Evolutionary conservation across 2,888 invertebrate species (phyloP).

Genomic region (Galeruca laticollis): DNA sequence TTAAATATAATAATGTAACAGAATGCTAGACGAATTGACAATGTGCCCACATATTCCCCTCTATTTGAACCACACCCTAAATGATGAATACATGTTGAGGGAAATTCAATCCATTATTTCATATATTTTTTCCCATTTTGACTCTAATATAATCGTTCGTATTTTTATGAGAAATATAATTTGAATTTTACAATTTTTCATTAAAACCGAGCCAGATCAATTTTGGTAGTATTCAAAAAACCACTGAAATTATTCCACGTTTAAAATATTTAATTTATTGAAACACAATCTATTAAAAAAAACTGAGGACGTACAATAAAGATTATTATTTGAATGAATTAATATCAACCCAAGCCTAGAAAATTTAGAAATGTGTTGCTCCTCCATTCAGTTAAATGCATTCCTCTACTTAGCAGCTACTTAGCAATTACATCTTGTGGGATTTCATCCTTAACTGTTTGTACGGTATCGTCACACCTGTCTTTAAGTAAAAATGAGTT

Average conservation of each 20-base stretch:
- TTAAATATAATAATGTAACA: not conserved
- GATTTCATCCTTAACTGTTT: no score
- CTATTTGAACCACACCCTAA: slow-evolving; percentile 54
- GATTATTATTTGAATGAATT: not conserved
- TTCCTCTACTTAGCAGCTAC: no score
- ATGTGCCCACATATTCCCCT: slow-evolving; percentile 23
- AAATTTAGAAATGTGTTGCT: no score
- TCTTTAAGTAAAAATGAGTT: no score
- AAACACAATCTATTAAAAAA: not conserved
- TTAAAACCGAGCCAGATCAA: slow-evolving; percentile 13
- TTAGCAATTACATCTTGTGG: no score
- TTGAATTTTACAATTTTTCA: slow-evolving; percentile 27
- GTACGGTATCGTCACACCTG: no score
- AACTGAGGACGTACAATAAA: not conserved
- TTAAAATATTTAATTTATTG: not conserved
- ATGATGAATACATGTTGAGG: slow-evolving; percentile 55
- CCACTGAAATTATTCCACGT: not conserved
- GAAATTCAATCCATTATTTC: slow-evolving; percentile 52
- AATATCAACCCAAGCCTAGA: no score
- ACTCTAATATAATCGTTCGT: slow-evolving; percentile 29
- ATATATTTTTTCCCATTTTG: slow-evolving; percentile 33
- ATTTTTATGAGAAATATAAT: slow-evolving; percentile 27
- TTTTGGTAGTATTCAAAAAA: not conserved
- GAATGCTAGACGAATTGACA: slow-evolving; percentile 15
- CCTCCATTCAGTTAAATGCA: no score